Conservation (phyloP, 2,888 invertebrate genomes). For the Parnassius orleans region DNA sequence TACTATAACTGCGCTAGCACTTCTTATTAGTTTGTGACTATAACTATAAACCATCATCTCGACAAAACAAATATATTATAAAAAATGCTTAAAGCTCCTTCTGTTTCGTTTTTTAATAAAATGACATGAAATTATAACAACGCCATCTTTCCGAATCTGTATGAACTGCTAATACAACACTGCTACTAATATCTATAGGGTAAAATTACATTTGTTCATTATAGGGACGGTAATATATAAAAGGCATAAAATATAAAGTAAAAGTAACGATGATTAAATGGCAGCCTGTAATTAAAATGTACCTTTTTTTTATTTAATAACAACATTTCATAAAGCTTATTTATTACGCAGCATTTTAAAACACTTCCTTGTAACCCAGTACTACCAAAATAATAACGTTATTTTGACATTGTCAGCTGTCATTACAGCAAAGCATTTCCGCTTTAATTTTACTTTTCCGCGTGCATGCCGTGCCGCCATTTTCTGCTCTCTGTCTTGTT, state of each 20-base stretch:
- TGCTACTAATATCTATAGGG: background rate
- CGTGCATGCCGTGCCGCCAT: constrained; percentile 52
- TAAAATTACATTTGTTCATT: background rate
- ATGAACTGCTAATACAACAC: background rate
- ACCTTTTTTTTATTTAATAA: too few relatives aligned
- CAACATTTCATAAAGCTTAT: too few relatives aligned
- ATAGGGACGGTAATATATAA: background rate
- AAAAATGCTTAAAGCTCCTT: too few relatives aligned
- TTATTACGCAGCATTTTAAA: too few relatives aligned
- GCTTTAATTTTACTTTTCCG: constrained; percentile 32
- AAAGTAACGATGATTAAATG: too few relatives aligned
- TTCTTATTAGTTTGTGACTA: too few relatives aligned
- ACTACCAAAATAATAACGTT: constrained; percentile 14
- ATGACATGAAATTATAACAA: background rate
- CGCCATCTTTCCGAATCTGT: constrained; percentile 2
- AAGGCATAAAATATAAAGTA: too few relatives aligned
- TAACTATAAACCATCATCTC: too few relatives aligned
- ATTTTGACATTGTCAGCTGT: constrained; percentile 27
- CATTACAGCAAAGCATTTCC: constrained; percentile 32
- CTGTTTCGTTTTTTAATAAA: too few relatives aligned
- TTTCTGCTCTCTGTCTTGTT: constrained; percentile 59
- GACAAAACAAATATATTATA: too few relatives aligned
- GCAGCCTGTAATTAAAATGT: too few relatives aligned
- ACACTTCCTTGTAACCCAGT: constrained; percentile 4
- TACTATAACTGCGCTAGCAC: too few relatives aligned